Evolutionary conservation across 2,888 invertebrate genomes (phyloP).

Genomic region (Brachyptera risi): DNA sequence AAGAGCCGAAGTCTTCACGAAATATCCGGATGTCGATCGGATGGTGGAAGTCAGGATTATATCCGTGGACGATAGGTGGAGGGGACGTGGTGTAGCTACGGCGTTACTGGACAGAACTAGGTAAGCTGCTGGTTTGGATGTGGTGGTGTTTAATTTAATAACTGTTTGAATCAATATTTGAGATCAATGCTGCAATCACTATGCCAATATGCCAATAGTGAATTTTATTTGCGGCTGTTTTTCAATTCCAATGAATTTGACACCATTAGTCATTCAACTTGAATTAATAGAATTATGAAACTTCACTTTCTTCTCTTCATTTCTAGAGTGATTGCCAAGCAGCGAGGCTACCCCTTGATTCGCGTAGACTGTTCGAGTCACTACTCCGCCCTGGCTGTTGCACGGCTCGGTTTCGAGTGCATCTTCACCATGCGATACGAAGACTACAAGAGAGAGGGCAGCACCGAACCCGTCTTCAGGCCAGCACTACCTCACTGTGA

Average conservation of each 20-base stretch:
- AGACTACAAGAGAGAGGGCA: slow-evolving; percentile 58
- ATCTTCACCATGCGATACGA: slow-evolving; percentile 60
- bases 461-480: slow-evolving; percentile 56
- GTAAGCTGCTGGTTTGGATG: too few species aligned
- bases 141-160: too few species aligned
- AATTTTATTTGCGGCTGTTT: not conserved
- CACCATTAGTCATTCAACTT: not conserved
- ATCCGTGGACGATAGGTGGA: slow-evolving; percentile 61
- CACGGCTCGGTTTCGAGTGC: slow-evolving; percentile 64
- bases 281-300: too few species aligned
- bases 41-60: slow-evolving; percentile 61
- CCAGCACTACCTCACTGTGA: slow-evolving; percentile 62
- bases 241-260: not conserved
- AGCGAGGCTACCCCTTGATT: slow-evolving; percentile 55
- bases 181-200: too few species aligned
- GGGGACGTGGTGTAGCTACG: slow-evolving; percentile 64
- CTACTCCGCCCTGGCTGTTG: slow-evolving; percentile 69
- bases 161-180: too few species aligned
- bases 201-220: too few species aligned
- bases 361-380: slow-evolving; percentile 72
- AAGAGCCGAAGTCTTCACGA: slow-evolving; percentile 52
- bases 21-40: slow-evolving; percentile 44
- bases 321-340: slow-evolving; percentile 56
- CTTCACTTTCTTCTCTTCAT: too few species aligned
- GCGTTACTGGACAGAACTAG: slow-evolving; percentile 57